phyloP scores from a whole-genome alignment of 2,888 invertebrate species.

The Hypselothyrea guttata region DNA sequence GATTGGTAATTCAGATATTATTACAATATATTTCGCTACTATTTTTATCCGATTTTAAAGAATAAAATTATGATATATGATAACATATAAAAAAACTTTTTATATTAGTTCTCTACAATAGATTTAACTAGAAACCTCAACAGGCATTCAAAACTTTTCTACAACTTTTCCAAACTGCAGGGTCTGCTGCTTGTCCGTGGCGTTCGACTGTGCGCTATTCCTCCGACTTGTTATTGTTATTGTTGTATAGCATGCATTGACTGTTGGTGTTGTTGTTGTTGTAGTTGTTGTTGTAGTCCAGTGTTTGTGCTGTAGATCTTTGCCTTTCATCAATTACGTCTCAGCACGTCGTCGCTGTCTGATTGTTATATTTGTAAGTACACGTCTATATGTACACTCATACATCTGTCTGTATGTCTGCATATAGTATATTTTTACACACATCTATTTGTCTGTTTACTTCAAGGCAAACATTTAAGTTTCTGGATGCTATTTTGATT shows the following conservation, averaged over 20 bases:
- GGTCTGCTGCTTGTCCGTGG: no score
- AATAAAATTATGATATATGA: no score
- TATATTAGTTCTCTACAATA: no score
- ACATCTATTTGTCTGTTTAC: slow-evolving; percentile 4
- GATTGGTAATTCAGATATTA: no score
- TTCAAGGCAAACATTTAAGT: slow-evolving; percentile 30
- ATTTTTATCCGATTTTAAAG: no score
- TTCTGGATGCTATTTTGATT: slow-evolving; percentile 16
- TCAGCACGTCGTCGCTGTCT: slow-evolving; percentile 28
- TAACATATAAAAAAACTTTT: no score
- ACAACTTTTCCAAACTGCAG: no score
- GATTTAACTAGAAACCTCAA: no score
- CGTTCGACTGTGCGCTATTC: no score
- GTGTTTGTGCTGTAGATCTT: slow-evolving; percentile 55
- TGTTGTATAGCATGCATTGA: slow-evolving; percentile 17
- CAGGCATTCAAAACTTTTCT: no score
- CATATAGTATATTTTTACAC: background rate
- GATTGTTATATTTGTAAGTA: slow-evolving; percentile 6
- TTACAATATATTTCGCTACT: no score
- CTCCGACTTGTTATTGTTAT: no score
- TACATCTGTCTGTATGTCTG: slow-evolving; percentile 5
- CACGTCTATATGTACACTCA: slow-evolving; percentile 5
- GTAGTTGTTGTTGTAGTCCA: slow-evolving; percentile 12
- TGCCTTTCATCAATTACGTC: slow-evolving; percentile 65
- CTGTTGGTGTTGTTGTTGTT: slow-evolving; percentile 25